Evolutionary conservation across 2,113 vertebrate genomes (phyloP).

Genomic region (Parotia lawesii): DNA sequence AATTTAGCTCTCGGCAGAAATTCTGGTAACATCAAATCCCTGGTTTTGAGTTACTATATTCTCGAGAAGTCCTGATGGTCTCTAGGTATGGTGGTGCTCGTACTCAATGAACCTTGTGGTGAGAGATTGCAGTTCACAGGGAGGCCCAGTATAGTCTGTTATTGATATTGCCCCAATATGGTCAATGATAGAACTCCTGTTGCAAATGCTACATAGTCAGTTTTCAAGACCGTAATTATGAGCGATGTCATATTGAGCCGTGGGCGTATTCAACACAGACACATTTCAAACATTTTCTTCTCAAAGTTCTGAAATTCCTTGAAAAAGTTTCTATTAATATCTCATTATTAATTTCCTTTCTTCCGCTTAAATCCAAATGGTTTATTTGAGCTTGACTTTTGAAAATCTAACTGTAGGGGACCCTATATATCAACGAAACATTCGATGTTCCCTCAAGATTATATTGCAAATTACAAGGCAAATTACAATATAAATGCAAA

Average conservation of each 20-base stretch:
- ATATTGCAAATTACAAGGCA: background rate
- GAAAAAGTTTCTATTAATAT: background rate
- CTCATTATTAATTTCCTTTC: background rate
- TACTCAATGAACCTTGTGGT: background rate
- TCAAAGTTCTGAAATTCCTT: background rate
- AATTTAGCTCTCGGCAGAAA: background rate
- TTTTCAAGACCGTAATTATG: background rate
- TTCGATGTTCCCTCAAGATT: background rate
- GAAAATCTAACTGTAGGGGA: background rate
- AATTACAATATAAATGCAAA: slow-evolving; percentile 48
- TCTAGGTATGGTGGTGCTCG: background rate
- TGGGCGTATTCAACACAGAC: background rate
- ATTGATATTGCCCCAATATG: fast-evolving
- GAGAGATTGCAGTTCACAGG: fast-evolving
- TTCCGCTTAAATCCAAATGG: background rate
- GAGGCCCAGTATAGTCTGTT: background rate
- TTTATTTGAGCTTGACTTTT: background rate
- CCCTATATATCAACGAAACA: background rate
- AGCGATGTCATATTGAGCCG: background rate
- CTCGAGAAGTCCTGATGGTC: background rate
- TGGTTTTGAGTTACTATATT: background rate
- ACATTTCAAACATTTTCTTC: background rate
- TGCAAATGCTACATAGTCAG: background rate
- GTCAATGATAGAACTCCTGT: background rate
- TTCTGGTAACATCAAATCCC: background rate